These are phyloP conservation scores for Rallus limicola DNA, from an alignment of 2,113 vertebrate species.

Conservation along the genomic window DNA sequence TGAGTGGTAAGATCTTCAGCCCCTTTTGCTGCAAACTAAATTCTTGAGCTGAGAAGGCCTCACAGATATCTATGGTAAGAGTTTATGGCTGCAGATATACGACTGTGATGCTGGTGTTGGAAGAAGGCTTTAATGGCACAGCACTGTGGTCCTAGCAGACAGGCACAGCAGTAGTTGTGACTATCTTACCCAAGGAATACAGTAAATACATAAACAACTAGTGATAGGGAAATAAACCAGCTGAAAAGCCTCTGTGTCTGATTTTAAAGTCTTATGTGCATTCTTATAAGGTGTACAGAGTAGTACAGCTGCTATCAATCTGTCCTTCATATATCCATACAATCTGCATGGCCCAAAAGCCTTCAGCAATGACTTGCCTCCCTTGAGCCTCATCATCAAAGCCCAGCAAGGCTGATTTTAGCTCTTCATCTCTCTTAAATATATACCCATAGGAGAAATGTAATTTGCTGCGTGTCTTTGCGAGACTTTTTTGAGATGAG, in stretches of 20 bases:
- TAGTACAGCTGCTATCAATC: neutral
- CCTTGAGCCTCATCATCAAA: neutral
- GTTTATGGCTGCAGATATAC: neutral
- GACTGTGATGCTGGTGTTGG: rapidly evolving
- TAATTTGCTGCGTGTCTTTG: conserved; percentile 15
- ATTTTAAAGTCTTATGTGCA: neutral
- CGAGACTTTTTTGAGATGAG: neutral
- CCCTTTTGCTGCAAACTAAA: neutral
- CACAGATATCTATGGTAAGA: rapidly evolving
- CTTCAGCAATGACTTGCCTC: neutral
- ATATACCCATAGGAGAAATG: neutral
- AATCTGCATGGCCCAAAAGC: neutral
- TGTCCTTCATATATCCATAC: neutral
- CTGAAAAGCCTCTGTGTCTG: neutral
- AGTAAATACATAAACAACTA: neutral
- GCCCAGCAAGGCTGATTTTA: neutral
- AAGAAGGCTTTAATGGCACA: neutral
- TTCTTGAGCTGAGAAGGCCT: neutral
- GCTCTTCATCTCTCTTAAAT: neutral
- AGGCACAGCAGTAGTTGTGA: neutral
- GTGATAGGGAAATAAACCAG: neutral
- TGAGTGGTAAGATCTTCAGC: neutral
- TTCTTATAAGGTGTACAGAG: rapidly evolving
- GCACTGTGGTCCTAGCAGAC: neutral
- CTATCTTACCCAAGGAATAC: neutral